These are phyloP conservation scores for Netelia melanura DNA, from an alignment of 2,888 invertebrate species.

Conservation along the genomic window DNA sequence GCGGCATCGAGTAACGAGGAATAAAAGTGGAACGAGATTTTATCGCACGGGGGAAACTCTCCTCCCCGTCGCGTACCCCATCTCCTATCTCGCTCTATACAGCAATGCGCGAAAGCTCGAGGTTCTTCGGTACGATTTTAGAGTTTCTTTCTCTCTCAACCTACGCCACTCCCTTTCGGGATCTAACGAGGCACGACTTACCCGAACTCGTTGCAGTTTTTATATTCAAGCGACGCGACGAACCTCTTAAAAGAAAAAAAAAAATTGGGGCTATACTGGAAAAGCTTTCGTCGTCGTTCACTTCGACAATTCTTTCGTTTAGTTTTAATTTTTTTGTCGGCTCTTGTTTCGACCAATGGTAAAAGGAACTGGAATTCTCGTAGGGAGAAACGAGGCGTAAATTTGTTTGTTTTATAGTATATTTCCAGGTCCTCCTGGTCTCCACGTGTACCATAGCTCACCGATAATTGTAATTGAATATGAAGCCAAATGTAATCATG, in stretches of 20 bases:
- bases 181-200: conserved; percentile 65
- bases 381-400: background rate
- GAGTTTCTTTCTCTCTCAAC: conserved; percentile 21
- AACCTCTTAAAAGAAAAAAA: conserved; percentile 44
- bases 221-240: conserved; percentile 62
- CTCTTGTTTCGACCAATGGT: background rate
- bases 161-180: conserved; percentile 45
- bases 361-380: conserved; percentile 11
- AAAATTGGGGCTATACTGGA: background rate
- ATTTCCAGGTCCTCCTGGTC: conserved; percentile 10
- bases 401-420: conserved; percentile 39
- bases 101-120: conserved; percentile 26
- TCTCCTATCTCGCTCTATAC: conserved; percentile 24
- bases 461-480: conserved; percentile 84
- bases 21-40: conserved; percentile 74
- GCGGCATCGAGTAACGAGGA: conserved; percentile 49
- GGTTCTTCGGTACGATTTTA: conserved; percentile 28
- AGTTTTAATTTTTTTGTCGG: conserved; percentile 25
- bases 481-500: conserved; percentile 84
- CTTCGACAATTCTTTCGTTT: conserved; percentile 57
- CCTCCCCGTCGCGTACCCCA: conserved; percentile 21
- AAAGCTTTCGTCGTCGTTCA: conserved; percentile 46
- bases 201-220: conserved; percentile 60
- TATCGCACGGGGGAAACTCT: conserved; percentile 54
- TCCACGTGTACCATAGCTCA: conserved; percentile 22